Conservation (phyloP, 2,797 vertebrate genomes). For the Margarornis squamiger region DNA sequence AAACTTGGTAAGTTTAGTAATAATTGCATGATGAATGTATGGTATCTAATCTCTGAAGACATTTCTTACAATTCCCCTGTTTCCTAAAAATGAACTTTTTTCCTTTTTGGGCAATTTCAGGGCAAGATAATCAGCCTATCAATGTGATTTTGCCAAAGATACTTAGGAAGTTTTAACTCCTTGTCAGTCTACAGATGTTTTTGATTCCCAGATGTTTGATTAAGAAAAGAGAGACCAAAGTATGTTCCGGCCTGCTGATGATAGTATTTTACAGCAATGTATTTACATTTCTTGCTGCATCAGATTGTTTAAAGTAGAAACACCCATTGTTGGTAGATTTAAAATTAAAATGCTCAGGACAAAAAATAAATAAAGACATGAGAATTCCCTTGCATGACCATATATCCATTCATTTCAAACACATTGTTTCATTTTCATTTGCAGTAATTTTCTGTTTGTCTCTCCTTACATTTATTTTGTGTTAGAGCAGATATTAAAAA, state of each 20-base stretch:
- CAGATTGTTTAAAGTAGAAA: constrained; percentile 31
- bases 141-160: constrained; percentile 3
- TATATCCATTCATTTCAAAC: not conserved
- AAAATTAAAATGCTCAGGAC: not conserved
- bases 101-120: not conserved
- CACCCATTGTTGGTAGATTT: not conserved
- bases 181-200: constrained; percentile 27
- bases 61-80: not conserved
- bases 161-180: constrained; percentile 2
- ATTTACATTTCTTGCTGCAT: constrained; percentile 35
- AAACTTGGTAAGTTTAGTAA: not conserved
- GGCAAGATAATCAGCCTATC: not conserved
- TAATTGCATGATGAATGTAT: not conserved
- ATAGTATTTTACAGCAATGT: constrained; percentile 30
- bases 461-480: not conserved
- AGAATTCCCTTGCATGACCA: not conserved
- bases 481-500: not conserved
- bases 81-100: not conserved
- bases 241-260: constrained; percentile 48
- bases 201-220: constrained; percentile 58
- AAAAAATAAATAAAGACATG: not conserved
- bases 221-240: constrained; percentile 33
- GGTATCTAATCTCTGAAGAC: not conserved
- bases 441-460: not conserved
- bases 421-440: not conserved